These are phyloP conservation scores for Drosophila mayri DNA, from an alignment of 1,140 invertebrate species.

Conservation along the genomic window DNA sequence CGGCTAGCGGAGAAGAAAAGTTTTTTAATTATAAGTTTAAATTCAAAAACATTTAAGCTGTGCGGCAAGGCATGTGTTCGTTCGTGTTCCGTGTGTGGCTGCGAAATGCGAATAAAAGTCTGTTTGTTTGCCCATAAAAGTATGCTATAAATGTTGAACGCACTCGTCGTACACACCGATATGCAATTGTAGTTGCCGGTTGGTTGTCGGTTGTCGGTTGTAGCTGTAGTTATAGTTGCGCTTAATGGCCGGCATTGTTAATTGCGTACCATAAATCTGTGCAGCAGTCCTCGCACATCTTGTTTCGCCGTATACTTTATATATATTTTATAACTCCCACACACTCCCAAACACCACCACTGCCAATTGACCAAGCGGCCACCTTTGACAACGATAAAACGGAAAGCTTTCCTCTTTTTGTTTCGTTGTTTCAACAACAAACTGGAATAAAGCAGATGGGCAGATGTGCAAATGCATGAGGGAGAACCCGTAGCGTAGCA, in stretches of 20 bases:
- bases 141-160: constrained; percentile 68
- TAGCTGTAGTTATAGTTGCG: constrained; percentile 49
- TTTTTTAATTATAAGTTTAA: constrained; percentile 84
- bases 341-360: constrained; percentile 1
- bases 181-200: constrained; percentile 39
- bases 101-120: constrained; percentile 70
- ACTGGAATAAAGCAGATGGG: constrained; percentile 38
- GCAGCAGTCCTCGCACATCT: constrained; percentile 70
- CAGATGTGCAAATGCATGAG: constrained; percentile 42
- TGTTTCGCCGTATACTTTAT: constrained; percentile 57
- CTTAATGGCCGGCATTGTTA: constrained; percentile 79
- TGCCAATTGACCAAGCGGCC: constrained; percentile 21
- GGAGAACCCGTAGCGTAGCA: constrained; percentile 59
- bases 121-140: constrained; percentile 77
- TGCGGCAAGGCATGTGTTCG: not conserved
- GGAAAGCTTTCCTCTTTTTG: constrained; percentile 21
- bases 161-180: constrained; percentile 17
- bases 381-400: constrained; percentile 56
- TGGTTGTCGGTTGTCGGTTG: constrained; percentile 18
- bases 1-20: constrained; percentile 49
- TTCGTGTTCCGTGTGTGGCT: constrained; percentile 37
- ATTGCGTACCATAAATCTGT: constrained; percentile 79
- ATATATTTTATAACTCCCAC: constrained; percentile 65
- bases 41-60: constrained; percentile 81
- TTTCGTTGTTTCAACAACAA: constrained; percentile 41